A percentile compares a stretch with the other conserved stretches of the same genome.
Evolutionary conservation across 2,888 invertebrate species (phyloP).

Genomic region (Melikaiella ostensackeni): DNA sequence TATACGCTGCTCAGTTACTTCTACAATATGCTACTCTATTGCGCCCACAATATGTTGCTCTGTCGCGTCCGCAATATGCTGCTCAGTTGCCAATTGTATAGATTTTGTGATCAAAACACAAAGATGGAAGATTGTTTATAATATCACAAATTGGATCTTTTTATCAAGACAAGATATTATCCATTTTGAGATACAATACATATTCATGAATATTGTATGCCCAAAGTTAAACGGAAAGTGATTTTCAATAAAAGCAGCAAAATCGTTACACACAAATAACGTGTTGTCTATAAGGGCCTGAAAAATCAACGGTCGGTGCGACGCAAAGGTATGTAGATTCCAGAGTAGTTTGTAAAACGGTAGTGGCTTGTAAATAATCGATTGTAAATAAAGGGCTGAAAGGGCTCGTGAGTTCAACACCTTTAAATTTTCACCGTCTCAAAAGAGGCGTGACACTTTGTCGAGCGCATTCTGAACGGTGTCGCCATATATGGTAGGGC

Average conservation of each 20-base stretch:
- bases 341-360: neutral
- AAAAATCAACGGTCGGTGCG: neutral
- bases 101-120: neutral
- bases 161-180: neutral
- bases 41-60: no score
- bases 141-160: neutral
- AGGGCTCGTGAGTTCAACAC: slow-evolving; percentile 2
- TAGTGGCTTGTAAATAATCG: slow-evolving; percentile 18
- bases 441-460: slow-evolving; percentile 16
- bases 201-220: neutral
- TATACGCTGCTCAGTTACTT: no score
- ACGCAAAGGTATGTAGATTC: slow-evolving; percentile 2
- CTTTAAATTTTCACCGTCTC: slow-evolving; percentile 10
- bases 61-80: no score
- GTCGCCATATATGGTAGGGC: slow-evolving; percentile 55
- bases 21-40: no score
- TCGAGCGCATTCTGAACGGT: slow-evolving; percentile 38
- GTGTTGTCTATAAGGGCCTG: neutral
- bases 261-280: neutral
- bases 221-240: neutral
- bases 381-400: slow-evolving; percentile 18
- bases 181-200: neutral
- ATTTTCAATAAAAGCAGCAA: neutral
- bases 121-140: neutral
- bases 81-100: no score